Evolutionary conservation across 2,797 vertebrate genomes (phyloP).

Genomic region (Morelia viridis): DNA sequence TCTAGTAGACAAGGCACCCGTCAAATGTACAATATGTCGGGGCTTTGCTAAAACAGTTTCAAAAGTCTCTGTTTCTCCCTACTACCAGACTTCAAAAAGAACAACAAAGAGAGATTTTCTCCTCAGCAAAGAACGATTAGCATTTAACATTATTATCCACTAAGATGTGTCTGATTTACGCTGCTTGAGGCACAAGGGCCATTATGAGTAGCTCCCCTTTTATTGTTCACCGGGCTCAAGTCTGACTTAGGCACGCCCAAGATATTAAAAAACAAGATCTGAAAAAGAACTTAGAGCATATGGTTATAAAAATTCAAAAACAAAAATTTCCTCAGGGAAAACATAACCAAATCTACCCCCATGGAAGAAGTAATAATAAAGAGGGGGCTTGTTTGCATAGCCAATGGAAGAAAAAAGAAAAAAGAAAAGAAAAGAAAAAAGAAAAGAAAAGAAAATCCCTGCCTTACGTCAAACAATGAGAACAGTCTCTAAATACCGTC

Average conservation of each 20-base stretch:
- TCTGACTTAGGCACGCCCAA: slow-evolving; percentile 36
- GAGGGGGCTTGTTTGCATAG: slow-evolving; percentile 50
- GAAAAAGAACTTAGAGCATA: slow-evolving; percentile 54
- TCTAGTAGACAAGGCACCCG: slow-evolving; percentile 28
- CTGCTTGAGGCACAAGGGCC: slow-evolving; percentile 34
- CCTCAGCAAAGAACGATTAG: slow-evolving; percentile 34
- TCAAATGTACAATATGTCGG: slow-evolving; percentile 32
- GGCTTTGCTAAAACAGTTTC: slow-evolving; percentile 34
- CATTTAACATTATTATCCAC: slow-evolving; percentile 46
- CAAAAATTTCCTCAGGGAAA: slow-evolving; percentile 39
- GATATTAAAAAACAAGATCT: slow-evolving; percentile 20
- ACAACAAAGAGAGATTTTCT: slow-evolving; percentile 43
- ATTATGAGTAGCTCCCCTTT: slow-evolving; percentile 43
- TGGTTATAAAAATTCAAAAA: slow-evolving; percentile 66
- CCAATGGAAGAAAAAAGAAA: slow-evolving; percentile 65
- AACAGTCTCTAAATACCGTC: slow-evolving; percentile 61
- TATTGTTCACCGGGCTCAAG: slow-evolving; percentile 40
- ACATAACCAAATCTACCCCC: slow-evolving; percentile 48
- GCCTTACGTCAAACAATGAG: slow-evolving; percentile 69
- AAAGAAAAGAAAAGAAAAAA: slow-evolving; percentile 66
- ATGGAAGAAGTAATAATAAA: slow-evolving; percentile 68
- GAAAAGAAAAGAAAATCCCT: slow-evolving; percentile 65
- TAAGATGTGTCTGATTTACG: slow-evolving; percentile 40
- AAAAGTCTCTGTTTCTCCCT: slow-evolving; percentile 45
- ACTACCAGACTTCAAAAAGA: slow-evolving; percentile 38